Conservation (phyloP, 1,140 invertebrate species). For the Hyles vespertilio region DNA sequence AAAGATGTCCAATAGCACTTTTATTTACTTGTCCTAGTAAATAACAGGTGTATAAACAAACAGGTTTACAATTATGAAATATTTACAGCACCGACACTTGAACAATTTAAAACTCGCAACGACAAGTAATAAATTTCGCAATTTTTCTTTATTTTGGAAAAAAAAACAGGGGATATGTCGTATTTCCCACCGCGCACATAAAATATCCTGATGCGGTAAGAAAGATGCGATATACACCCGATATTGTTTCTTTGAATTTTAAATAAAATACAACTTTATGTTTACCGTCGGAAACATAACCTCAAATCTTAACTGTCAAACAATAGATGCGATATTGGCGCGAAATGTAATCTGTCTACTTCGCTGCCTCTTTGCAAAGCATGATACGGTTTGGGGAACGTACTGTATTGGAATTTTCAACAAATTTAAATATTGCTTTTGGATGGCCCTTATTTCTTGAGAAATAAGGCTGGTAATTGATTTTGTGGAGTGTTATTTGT, state of each 20-base stretch:
- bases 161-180: slow-evolving; percentile 41
- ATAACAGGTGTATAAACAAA: too few relatives aligned
- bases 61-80: too few relatives aligned
- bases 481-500: slow-evolving; percentile 1
- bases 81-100: too few relatives aligned
- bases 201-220: slow-evolving; percentile 51
- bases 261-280: slow-evolving; percentile 30
- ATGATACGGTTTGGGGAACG: slow-evolving; percentile 24
- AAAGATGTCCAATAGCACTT: too few relatives aligned
- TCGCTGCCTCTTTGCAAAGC: slow-evolving; percentile 11
- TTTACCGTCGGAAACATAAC: slow-evolving; percentile 26
- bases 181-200: slow-evolving; percentile 61
- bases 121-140: slow-evolving; percentile 42
- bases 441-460: slow-evolving; percentile 2
- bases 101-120: not conserved
- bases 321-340: slow-evolving; percentile 24
- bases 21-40: too few relatives aligned
- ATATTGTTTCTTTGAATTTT: slow-evolving; percentile 71
- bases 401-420: slow-evolving; percentile 23
- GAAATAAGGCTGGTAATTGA: slow-evolving; percentile 9
- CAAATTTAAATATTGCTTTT: slow-evolving; percentile 10
- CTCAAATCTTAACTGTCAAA: slow-evolving; percentile 23
- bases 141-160: slow-evolving; percentile 38
- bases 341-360: slow-evolving; percentile 13
- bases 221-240: slow-evolving; percentile 54